Conservation (phyloP, 2,113 vertebrate genomes). For the Chelonoidis abingdonii region DNA sequence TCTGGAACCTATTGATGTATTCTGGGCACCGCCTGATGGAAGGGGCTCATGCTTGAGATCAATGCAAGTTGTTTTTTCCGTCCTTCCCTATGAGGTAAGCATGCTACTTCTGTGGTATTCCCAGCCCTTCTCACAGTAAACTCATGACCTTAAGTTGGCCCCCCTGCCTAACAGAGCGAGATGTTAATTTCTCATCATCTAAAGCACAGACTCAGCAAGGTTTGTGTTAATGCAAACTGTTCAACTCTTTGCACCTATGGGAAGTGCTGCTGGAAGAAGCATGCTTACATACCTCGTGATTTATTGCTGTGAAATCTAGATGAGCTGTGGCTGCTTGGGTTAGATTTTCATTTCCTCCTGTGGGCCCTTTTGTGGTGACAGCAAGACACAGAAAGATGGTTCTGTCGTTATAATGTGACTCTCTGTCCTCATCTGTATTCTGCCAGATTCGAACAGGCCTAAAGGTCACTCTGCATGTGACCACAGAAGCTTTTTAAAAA, state of each 20-base stretch:
- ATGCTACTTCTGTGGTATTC: not conserved
- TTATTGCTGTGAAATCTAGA: not conserved
- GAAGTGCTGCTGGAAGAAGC: not conserved
- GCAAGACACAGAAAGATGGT: conserved; percentile 3
- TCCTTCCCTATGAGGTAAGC: not conserved
- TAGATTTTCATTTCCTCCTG: conserved; percentile 22
- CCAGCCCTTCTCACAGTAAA: not conserved
- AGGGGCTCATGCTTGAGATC: not conserved
- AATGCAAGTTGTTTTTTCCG: not conserved
- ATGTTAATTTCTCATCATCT: not conserved
- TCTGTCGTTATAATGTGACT: conserved; percentile 45
- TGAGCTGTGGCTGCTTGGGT: not conserved
- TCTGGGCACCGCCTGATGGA: fast-evolving
- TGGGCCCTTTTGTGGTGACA: conserved; percentile 7
- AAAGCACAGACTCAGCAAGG: not conserved
- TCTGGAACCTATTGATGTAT: not conserved
- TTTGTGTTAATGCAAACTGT: not conserved
- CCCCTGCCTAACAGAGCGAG: not conserved
- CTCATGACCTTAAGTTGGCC: not conserved
- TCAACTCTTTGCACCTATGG: not conserved
- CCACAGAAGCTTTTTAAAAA: conserved; percentile 59
- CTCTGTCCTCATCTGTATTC: conserved; percentile 57
- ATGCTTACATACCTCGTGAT: not conserved
- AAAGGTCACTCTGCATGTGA: conserved; percentile 63
- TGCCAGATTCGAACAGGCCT: conserved; percentile 53